Percentiles rank a stretch among this genome's conserved stretches.
phyloP scores from a whole-genome alignment of 2,113 vertebrate genomes.

The Centropristis striata region DNA sequence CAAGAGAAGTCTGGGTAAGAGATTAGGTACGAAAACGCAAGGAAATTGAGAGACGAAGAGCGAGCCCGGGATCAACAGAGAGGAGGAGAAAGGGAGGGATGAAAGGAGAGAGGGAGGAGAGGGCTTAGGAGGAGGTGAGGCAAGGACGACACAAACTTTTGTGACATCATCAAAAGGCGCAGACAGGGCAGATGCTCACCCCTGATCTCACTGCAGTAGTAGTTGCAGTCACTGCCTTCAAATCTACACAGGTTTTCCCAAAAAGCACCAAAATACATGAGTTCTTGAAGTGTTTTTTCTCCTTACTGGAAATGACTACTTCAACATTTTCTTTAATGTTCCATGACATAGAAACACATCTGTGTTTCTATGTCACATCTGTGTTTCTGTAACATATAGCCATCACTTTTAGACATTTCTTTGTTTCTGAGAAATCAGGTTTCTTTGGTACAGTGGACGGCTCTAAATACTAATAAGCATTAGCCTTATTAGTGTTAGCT shows the following conservation, averaged over 20 bases:
- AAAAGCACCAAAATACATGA: neutral
- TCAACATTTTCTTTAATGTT: neutral
- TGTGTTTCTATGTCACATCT: no score
- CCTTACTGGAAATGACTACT: neutral
- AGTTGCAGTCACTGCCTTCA: slow-evolving; percentile 11
- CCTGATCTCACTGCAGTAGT: slow-evolving; percentile 1
- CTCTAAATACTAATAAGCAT: no score
- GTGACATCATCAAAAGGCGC: slow-evolving; percentile 68
- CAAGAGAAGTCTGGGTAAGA: slow-evolving; percentile 69
- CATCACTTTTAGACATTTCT: neutral
- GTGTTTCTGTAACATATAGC: no score
- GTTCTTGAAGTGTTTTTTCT: neutral
- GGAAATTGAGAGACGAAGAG: slow-evolving; percentile 73
- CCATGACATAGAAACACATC: no score
- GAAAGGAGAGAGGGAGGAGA: slow-evolving; percentile 58
- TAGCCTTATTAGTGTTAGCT: no score
- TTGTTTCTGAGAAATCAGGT: neutral
- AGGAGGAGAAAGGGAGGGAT: slow-evolving; percentile 60
- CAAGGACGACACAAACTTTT: slow-evolving; percentile 54
- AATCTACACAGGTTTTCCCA: neutral
- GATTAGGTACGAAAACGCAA: slow-evolving; percentile 70
- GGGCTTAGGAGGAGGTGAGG: slow-evolving; percentile 61
- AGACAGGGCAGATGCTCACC: slow-evolving; percentile 47
- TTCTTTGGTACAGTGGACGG: neutral
- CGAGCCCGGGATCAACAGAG: slow-evolving; percentile 63